Base-by-base conservation (phyloP, 2,113 vertebrate genomes). In the Talpa occidentalis region DNA sequence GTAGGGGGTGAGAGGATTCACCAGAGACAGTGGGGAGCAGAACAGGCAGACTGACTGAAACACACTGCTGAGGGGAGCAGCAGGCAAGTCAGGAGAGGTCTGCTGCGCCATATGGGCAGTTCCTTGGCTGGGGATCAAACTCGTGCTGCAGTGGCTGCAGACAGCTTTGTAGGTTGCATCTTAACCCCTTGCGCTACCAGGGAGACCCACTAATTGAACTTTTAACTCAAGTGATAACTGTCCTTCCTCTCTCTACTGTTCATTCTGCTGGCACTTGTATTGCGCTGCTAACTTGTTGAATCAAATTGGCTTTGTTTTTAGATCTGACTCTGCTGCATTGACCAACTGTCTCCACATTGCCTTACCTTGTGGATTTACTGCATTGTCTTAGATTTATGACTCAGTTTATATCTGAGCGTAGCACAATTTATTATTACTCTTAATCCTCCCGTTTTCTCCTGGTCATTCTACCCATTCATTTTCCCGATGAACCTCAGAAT, bases 271-370 rank as follows among this genome's bases (percentile, higher is more conserved):
- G n/a, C 62, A n/a, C 67, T 28, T 60, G 40, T 26, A 4, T 56
- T 26, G 16, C 2, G 26, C 37, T 42, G 10, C 22, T 52, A 10
- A 66, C 19, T 40, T 17, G 3, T 56, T 16, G 42, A 17, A 2
- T 54, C 47, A n/a, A 5, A 17, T 10, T 0, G 4, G 26, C 35
- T 76, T 0, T 21, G 47, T 80, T 67, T 77, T 78, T 21, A 72
- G 24, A 10, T 67, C 44, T 4, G 3, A 4, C 2, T 40, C 10
- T 21, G 1, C 32, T 24, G n/a, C 5, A 0, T 10, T 32, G 35
- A 17, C 5, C 56, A 19, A 0, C 12, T 11, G 0, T 32, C 0
- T 4, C 16, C 4, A 0, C 2, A 0, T 1, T 2, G 22, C n/a
- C 28, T 60, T 2, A 0, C 28, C 35, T 22, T 6, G 1, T 42